Percentiles rank a stretch among this genome's conserved stretches.
Evolutionary conservation across 2,113 vertebrate species (phyloP).

Genomic region (Cathartes aura): DNA sequence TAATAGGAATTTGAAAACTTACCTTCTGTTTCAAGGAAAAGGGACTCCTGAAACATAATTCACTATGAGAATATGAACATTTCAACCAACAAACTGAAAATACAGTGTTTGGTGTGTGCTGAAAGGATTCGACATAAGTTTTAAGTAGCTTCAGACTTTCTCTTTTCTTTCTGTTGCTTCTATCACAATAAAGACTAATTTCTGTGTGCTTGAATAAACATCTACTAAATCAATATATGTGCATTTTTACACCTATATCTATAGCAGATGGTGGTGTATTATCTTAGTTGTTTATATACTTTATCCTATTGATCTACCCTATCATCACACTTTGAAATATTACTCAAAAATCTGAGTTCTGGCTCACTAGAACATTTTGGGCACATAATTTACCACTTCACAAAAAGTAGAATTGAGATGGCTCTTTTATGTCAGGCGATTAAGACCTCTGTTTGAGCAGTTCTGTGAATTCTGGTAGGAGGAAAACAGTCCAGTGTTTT

Average conservation of each 20-base stretch:
- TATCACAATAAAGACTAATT: not conserved
- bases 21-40: not conserved
- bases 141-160: not conserved
- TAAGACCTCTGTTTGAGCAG: not conserved
- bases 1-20: not conserved
- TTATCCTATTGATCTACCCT: not conserved
- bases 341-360: not conserved
- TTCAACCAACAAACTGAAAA: not conserved
- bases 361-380: not conserved
- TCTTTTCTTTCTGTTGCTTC: not conserved
- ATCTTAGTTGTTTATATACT: not conserved
- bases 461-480: not conserved
- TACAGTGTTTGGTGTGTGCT: not conserved
- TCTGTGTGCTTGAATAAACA: not conserved
- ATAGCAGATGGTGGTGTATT: not conserved
- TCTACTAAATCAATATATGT: not conserved
- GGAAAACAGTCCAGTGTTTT: not conserved
- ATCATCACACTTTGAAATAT: not conserved
- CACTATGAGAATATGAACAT: not conserved
- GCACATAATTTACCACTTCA: not conserved
- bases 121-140: not conserved
- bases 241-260: not conserved
- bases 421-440: not conserved
- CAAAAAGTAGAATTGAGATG: not conserved
- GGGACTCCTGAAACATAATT: not conserved